Conservation (phyloP, 1,140 invertebrate genomes). For the Drosophila equinoxialis region DNA sequence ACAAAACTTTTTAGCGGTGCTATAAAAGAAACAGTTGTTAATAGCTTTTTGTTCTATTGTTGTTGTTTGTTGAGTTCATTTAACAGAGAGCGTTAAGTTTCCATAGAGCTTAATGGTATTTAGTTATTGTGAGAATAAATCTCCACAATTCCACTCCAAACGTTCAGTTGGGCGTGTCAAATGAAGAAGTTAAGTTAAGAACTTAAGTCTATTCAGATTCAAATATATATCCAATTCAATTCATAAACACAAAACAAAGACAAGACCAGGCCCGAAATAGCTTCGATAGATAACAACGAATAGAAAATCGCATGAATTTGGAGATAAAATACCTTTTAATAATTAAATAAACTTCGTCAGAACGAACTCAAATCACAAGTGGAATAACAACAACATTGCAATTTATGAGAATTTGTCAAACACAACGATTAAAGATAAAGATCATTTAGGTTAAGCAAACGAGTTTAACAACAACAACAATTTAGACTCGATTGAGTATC, state of each 20-base stretch:
- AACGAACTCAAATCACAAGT: background rate
- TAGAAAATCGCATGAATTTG: too few species aligned
- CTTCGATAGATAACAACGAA: too few species aligned
- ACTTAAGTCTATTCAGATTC: background rate
- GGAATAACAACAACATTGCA: background rate
- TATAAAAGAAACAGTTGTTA: conserved; percentile 75
- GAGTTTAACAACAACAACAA: background rate
- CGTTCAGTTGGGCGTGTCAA: conserved; percentile 2
- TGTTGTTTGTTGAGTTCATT: conserved; percentile 46
- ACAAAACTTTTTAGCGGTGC: conserved; percentile 66
- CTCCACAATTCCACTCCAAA: background rate
- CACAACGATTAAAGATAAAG: background rate
- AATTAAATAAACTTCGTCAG: background rate
- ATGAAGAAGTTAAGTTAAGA: background rate
- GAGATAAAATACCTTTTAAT: too few species aligned
- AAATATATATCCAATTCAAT: background rate
- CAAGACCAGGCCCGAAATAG: too few species aligned
- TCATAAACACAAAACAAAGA: too few species aligned
- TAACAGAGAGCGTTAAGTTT: background rate
- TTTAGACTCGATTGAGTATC: background rate
- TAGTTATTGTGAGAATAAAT: background rate
- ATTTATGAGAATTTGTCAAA: background rate
- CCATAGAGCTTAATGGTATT: conserved; percentile 11
- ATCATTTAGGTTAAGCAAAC: background rate
- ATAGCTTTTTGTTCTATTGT: conserved; percentile 49